These are phyloP conservation scores for Microchrysa polita DNA, from an alignment of 2,888 invertebrate species.

Conservation along the genomic window DNA sequence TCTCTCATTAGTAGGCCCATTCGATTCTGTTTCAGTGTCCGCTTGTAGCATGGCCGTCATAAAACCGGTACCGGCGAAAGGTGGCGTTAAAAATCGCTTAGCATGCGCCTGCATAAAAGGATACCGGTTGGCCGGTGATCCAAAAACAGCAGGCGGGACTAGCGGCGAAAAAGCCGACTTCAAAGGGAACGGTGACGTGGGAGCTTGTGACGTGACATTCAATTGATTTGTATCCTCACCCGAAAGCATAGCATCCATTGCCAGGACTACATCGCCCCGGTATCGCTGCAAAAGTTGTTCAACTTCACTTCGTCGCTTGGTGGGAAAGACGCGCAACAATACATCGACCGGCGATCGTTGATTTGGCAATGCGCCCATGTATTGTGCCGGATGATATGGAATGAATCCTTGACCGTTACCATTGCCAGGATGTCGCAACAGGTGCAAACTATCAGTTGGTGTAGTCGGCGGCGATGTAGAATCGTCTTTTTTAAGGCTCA, in stretches of 20 bases:
- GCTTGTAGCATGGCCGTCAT: conserved; percentile 77
- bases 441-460: conserved; percentile 58
- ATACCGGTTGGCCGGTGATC: conserved; percentile 63
- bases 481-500: conserved; percentile 77
- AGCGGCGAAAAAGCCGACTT: conserved; percentile 83
- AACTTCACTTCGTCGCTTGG: conserved; percentile 84
- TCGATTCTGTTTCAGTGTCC: conserved; percentile 63
- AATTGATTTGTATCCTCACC: conserved; percentile 65
- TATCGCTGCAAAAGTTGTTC: conserved; percentile 85
- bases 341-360: conserved; percentile 87
- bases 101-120: conserved; percentile 70
- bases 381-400: conserved; percentile 64
- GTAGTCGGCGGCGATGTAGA: conserved; percentile 64
- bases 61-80: conserved; percentile 85
- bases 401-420: conserved; percentile 64
- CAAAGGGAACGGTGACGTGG: conserved; percentile 63
- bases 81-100: conserved; percentile 83
- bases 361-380: conserved; percentile 59
- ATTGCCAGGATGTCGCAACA: conserved; percentile 56
- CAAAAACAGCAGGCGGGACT: conserved; percentile 66
- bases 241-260: conserved; percentile 90
- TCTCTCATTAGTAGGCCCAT: conserved; percentile 63
- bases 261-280: conserved; percentile 89
- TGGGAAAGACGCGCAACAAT: conserved; percentile 88
- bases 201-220: conserved; percentile 58